phyloP scores from a whole-genome alignment of 1,140 invertebrate genomes.

The Euura lappo region DNA sequence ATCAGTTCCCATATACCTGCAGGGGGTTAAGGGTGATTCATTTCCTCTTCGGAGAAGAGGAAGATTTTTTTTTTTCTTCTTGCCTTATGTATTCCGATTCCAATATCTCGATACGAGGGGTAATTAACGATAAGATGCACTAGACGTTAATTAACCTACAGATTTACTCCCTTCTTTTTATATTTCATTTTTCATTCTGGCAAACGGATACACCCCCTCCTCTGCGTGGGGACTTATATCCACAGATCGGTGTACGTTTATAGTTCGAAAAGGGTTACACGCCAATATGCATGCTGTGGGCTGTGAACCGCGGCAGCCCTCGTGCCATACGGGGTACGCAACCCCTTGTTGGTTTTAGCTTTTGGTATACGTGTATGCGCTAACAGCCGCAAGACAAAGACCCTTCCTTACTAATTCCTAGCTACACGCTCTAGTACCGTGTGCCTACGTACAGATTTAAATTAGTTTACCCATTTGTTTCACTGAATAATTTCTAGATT shows the following conservation, averaged over 20 bases:
- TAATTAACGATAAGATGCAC: too few species aligned
- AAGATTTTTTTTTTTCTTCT: not conserved
- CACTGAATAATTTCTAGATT: not conserved
- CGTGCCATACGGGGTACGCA: not conserved
- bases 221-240: not conserved
- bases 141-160: not conserved
- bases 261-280: not conserved
- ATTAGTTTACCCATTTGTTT: not conserved
- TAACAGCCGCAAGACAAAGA: conserved; percentile 52
- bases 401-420: conserved; percentile 24
- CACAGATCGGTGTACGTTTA: not conserved
- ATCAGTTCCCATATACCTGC: not conserved
- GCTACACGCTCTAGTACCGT: not conserved
- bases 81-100: not conserved
- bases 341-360: conserved; percentile 49
- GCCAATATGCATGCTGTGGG: conserved; percentile 14
- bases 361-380: conserved; percentile 47
- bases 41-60: not conserved
- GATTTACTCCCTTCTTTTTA: not conserved
- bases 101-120: too few species aligned
- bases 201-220: too few species aligned
- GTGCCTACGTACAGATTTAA: not conserved
- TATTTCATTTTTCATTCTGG: not conserved
- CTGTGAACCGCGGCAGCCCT: conserved; percentile 28
- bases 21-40: too few species aligned